Percentiles rank a stretch among this genome's conserved stretches.
These are phyloP conservation scores for Ceratotherium simum DNA, from an alignment of 2,113 vertebrate genomes.

Conservation along the genomic window DNA sequence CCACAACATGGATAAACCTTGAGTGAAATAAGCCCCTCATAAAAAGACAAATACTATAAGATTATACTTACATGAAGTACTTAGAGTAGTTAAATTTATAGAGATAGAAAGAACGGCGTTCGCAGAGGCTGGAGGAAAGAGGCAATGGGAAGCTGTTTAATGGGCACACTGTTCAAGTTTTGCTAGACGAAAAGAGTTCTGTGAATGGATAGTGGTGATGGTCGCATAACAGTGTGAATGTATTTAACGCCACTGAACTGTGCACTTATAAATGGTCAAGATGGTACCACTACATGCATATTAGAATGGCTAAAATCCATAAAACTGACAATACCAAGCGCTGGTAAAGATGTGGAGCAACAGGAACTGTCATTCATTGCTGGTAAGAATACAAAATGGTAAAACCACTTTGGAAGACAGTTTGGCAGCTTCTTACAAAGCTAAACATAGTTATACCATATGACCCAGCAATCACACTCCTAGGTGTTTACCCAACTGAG, in stretches of 20 bases:
- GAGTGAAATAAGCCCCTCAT: neutral
- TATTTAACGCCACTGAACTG: neutral
- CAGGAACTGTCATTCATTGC: neutral
- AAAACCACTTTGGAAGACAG: neutral
- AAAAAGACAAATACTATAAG: neutral
- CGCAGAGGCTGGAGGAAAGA: neutral
- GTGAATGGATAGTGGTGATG: neutral
- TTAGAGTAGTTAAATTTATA: neutral
- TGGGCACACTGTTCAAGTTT: neutral
- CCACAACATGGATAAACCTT: neutral
- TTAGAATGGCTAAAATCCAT: neutral
- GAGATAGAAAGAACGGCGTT: neutral
- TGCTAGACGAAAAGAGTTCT: neutral
- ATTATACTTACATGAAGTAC: neutral
- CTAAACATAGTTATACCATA: neutral
- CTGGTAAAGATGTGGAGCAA: neutral
- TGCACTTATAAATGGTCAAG: neutral
- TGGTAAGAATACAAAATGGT: neutral
- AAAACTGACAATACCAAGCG: neutral
- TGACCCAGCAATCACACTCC: neutral
- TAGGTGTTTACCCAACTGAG: neutral
- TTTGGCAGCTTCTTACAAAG: neutral
- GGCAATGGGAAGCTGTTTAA: neutral
- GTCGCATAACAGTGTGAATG: neutral
- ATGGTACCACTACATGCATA: neutral